phyloP scores from a whole-genome alignment of 2,888 invertebrate genomes.

The Calameuta idolon region DNA sequence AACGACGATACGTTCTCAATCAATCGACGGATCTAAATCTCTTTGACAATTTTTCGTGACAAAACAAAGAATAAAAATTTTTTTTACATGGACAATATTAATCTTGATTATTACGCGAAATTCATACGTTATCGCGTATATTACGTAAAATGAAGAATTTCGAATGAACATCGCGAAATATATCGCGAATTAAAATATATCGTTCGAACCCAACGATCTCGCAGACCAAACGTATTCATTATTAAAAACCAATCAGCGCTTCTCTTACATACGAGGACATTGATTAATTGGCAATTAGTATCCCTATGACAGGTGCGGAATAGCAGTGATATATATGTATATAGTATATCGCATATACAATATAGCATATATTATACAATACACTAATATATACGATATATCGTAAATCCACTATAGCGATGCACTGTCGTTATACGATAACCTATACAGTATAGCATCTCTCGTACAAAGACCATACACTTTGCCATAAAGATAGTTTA shows the following conservation, averaged over 20 bases:
- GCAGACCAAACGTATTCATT: neutral
- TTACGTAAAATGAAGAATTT: too few relatives aligned
- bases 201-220: neutral
- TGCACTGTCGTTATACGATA: too few relatives aligned
- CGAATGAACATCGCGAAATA: too few relatives aligned
- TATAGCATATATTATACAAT: neutral
- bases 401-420: too few relatives aligned
- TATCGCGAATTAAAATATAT: too few relatives aligned
- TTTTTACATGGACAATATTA: too few relatives aligned
- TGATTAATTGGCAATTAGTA: neutral
- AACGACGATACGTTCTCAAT: neutral
- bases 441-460: neutral
- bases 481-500: neutral
- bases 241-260: neutral
- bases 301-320: neutral
- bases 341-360: too few relatives aligned
- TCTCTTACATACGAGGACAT: neutral
- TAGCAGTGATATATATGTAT: neutral
- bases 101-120: too few relatives aligned
- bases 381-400: neutral
- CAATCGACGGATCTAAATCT: neutral
- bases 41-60: neutral
- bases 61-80: too few relatives aligned
- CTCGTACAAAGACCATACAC: neutral
- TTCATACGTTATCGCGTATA: too few relatives aligned